Conservation (phyloP, 2,797 vertebrate genomes). For the Phrynocephalus forsythii region DNA sequence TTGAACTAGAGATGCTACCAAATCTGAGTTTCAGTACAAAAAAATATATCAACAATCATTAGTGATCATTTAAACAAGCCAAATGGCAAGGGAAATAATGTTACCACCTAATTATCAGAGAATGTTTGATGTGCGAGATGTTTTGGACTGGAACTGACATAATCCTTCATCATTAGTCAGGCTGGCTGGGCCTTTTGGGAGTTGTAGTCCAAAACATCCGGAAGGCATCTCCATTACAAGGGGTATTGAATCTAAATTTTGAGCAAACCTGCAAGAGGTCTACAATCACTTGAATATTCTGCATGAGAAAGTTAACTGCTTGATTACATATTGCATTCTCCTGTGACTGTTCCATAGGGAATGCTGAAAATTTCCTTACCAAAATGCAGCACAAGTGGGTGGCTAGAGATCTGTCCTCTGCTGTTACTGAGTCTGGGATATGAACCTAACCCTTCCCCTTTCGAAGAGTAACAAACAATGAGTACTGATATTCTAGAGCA, state of each 20-base stretch:
- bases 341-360: neutral
- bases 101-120: neutral
- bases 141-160: neutral
- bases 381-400: constrained; percentile 4
- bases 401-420: neutral
- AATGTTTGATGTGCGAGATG: neutral
- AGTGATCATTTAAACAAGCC: neutral
- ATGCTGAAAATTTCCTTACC: neutral
- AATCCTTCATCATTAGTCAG: neutral
- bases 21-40: neutral
- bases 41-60: neutral
- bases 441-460: neutral
- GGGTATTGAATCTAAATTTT: neutral
- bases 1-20: neutral
- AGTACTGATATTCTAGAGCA: neutral
- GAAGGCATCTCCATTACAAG: neutral
- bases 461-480: neutral
- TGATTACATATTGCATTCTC: neutral
- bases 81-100: neutral
- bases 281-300: neutral
- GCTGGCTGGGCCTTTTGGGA: neutral
- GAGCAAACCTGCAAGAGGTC: neutral
- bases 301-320: neutral
- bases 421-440: neutral
- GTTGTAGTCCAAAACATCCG: neutral